Evolutionary conservation across 2,888 invertebrate species (phyloP), one percentile per base, ranked within the genome.

Genomic region (Steinernema carpocapsae): DNA sequence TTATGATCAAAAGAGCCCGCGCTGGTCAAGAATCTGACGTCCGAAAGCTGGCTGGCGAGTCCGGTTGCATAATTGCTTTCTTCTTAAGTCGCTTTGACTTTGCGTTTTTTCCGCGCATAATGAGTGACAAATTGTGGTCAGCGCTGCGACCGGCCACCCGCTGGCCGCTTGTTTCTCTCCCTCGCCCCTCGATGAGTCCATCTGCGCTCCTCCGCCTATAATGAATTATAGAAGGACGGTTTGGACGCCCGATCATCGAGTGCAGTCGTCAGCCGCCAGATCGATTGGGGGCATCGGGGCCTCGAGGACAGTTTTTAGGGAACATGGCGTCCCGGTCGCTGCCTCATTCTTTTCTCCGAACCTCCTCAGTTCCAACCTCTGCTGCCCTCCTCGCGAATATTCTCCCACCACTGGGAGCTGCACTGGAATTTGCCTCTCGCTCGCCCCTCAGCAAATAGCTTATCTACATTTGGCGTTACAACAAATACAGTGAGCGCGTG

Each of bases 221-320:
- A 64, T 64, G 64, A 64, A 64, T 64, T 64, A 64, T 64, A 64
- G 64, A 64, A 64, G 64, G 64, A 64, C 48, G 17, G 48, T 48
- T 48, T 48, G 7, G 48, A 48, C 32, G 64, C 29, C 64, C 64
- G 64, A 64, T 64, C 64, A 64, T 64, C 14, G 56, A 48, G 48
- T 17, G 48, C 48, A 48, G n/a, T 19, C 48, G 48, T 48, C 37
- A 37, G 37, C 37, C 37, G 37, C 37, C 37, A 37, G 37, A 37
- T 37, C 37, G 37, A 37, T 37, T 37, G 37, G 10, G 37, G 48
- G 48, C 48, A 48, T 48, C 19, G 17, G 52, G n/a, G 52, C 64
- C 26, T 32, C 32, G 64, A 32, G 64, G 64, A 64, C 64, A 29
- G 64, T 64, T 64, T 64, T 64, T 64, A 29, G 29, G 4, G 48